Percentiles rank a stretch among this genome's conserved stretches.
These are phyloP conservation scores for Laothoe populi DNA, from an alignment of 2,888 invertebrate species.

Conservation along the genomic window DNA sequence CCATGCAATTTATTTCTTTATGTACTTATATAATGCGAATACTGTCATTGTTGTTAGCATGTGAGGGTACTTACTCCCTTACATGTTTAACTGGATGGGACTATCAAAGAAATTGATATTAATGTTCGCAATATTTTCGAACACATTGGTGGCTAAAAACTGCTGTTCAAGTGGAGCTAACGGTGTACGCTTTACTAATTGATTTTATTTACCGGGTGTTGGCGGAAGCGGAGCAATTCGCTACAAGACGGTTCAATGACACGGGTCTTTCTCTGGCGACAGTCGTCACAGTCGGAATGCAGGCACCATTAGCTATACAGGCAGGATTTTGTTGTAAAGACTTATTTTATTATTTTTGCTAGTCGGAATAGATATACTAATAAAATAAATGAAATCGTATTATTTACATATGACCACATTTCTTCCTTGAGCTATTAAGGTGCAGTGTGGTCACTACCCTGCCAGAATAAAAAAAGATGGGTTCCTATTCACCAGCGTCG, in stretches of 20 bases:
- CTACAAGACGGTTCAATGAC: slow-evolving; percentile 75
- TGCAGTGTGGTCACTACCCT: too few species aligned
- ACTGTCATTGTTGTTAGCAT: slow-evolving; percentile 25
- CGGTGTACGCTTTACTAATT: slow-evolving; percentile 62
- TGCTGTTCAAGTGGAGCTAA: slow-evolving; percentile 40
- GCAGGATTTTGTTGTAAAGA: slow-evolving; percentile 44
- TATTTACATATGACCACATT: too few species aligned
- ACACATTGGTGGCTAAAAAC: background rate
- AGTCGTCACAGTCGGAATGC: slow-evolving; percentile 66
- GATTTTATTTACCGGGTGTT: slow-evolving; percentile 67
- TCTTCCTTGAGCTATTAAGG: too few species aligned
- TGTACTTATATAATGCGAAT: slow-evolving; percentile 31
- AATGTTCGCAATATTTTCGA: background rate
- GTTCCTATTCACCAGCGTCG: too few species aligned
- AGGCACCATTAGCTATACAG: slow-evolving; percentile 56
- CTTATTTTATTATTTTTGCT: slow-evolving; percentile 50
- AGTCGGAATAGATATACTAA: too few species aligned
- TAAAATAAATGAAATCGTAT: too few species aligned
- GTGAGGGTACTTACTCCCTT: too few species aligned
- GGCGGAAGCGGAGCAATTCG: slow-evolving; percentile 69
- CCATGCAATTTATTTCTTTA: slow-evolving; percentile 34
- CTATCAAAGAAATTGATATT: background rate
- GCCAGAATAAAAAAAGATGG: too few species aligned
- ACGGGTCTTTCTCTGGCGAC: slow-evolving; percentile 58
- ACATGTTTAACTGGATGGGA: too few species aligned